phyloP scores from a whole-genome alignment of 2,797 vertebrate species.

The Anomalospiza imberbis region DNA sequence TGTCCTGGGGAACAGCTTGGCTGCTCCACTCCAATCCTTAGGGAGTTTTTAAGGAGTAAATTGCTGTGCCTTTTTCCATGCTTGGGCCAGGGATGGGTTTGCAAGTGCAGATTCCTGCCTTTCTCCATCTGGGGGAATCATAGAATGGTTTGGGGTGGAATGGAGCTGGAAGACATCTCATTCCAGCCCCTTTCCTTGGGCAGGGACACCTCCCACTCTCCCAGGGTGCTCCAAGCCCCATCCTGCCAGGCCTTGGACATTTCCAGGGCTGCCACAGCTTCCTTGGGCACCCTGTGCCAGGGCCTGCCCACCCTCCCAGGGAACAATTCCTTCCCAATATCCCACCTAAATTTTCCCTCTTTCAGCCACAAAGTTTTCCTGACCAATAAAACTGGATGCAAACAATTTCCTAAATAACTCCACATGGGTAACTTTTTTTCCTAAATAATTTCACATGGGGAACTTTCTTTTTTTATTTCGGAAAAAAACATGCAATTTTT shows the following conservation, averaged over 20 bases:
- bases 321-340: background rate
- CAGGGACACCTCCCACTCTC: background rate
- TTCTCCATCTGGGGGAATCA: background rate
- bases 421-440: rapidly evolving
- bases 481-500: background rate
- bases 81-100: background rate
- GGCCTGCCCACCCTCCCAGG: background rate
- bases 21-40: background rate
- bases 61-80: background rate
- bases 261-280: background rate
- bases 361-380: background rate
- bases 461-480: background rate
- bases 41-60: background rate
- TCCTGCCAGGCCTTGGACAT: background rate
- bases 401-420: background rate
- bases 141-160: background rate
- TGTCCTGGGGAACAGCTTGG: background rate
- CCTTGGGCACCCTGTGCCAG: background rate
- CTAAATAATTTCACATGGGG: rapidly evolving
- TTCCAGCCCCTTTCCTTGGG: background rate
- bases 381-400: background rate
- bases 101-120: background rate
- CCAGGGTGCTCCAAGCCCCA: rapidly evolving
- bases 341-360: background rate
- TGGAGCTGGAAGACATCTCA: background rate